A percentile compares a stretch with the other conserved stretches of the same genome.
These are phyloP conservation scores for Brenthis daphne DNA, from an alignment of 2,888 invertebrate genomes.

Conservation along the genomic window DNA sequence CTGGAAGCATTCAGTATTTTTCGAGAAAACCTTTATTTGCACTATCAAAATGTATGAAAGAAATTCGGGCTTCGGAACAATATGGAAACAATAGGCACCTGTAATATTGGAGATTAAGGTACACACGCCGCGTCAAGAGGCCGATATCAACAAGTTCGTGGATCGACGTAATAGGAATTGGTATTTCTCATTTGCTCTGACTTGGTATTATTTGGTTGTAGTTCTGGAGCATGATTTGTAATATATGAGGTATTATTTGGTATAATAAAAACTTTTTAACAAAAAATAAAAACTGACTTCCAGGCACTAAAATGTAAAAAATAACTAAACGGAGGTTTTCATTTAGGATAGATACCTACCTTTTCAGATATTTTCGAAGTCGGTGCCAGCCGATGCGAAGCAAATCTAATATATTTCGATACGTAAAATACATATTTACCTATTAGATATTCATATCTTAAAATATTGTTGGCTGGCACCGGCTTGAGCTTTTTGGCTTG, in stretches of 20 bases:
- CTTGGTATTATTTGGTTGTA: conserved; percentile 12
- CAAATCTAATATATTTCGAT: too few species aligned
- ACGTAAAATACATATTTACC: too few species aligned
- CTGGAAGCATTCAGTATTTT: not conserved
- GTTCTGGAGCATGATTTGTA: conserved; percentile 3
- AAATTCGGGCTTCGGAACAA: conserved; percentile 4
- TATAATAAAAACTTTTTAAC: not conserved
- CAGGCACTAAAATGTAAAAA: too few species aligned
- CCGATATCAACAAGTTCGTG: conserved; percentile 19
- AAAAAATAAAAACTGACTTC: too few species aligned
- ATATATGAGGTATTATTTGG: not conserved
- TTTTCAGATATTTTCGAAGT: too few species aligned
- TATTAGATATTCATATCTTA: too few species aligned
- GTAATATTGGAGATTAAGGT: conserved; percentile 19
- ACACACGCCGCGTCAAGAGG: conserved; percentile 11
- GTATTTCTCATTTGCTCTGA: conserved; percentile 14
- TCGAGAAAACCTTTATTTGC: conserved; percentile 1
- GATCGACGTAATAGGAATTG: conserved; percentile 16
- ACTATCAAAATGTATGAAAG: not conserved
- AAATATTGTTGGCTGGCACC: too few species aligned
- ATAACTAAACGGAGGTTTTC: too few species aligned
- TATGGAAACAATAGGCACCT: conserved; percentile 20
- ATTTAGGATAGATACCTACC: too few species aligned
- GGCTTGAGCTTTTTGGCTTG: too few species aligned
- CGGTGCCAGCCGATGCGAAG: too few species aligned